Evolutionary conservation across 1,140 invertebrate genomes (phyloP).

Genomic region (Macrobrachium nipponense): DNA sequence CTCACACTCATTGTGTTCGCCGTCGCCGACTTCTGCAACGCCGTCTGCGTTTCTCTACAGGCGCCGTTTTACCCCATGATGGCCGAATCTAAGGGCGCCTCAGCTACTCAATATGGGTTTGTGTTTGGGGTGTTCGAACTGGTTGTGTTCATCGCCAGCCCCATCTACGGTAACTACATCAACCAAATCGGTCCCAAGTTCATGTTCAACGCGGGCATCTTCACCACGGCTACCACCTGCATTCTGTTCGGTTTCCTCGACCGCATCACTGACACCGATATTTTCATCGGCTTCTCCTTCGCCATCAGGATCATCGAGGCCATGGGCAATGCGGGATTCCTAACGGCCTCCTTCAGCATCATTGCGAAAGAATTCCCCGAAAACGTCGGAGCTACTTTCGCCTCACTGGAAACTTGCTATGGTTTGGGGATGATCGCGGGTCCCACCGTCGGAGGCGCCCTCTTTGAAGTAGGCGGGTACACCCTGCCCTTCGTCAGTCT

Average conservation of each 20-base stretch:
- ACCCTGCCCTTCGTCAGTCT: slow-evolving; percentile 87
- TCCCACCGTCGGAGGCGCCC: slow-evolving; percentile 83
- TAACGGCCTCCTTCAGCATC: slow-evolving; percentile 92
- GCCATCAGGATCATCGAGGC: slow-evolving; percentile 88
- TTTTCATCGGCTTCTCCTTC: slow-evolving; percentile 89
- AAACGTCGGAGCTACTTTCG: slow-evolving; percentile 90
- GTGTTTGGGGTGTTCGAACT: slow-evolving; percentile 94
- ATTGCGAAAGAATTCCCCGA: slow-evolving; percentile 92
- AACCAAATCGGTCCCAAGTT: slow-evolving; percentile 86
- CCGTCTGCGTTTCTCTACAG: slow-evolving; percentile 87
- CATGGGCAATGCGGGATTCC: slow-evolving; percentile 89
- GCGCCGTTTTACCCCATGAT: slow-evolving; percentile 69
- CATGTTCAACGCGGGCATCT: slow-evolving; percentile 89
- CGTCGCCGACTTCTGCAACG: slow-evolving; percentile 89
- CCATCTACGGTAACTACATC: slow-evolving; percentile 87
- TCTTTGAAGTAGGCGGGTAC: slow-evolving; percentile 87
- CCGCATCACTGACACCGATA: slow-evolving; percentile 80
- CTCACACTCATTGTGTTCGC: slow-evolving; percentile 84
- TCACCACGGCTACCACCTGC: slow-evolving; percentile 77
- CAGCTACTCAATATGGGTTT: slow-evolving; percentile 88
- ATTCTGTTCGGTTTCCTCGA: slow-evolving; percentile 78
- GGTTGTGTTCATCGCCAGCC: slow-evolving; percentile 88
- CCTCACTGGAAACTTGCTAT: slow-evolving; percentile 88
- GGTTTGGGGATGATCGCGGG: slow-evolving; percentile 89
- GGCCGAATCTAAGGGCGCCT: slow-evolving; percentile 89